Evolutionary conservation across 2,797 vertebrate genomes (phyloP), one percentile per base, ranked within the genome.

Genomic region (Notolepis coatsorum): DNA sequence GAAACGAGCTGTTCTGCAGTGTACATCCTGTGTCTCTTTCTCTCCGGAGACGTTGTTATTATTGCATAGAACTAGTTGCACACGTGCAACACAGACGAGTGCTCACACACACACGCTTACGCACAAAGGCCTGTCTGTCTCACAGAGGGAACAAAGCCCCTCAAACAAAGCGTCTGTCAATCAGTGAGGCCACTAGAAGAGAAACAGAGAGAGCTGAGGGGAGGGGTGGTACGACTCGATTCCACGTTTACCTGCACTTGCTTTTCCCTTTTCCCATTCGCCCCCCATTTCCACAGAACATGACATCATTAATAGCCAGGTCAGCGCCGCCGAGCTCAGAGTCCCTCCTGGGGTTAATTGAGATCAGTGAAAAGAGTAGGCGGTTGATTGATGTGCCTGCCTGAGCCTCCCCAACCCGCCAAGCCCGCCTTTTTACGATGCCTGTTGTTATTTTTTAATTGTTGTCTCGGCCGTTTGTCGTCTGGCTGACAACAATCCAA

Each of bases 391-490:
- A 76, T 62, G n/a, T 62, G 74, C 6, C 61, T 15, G 0, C 20
- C 2, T 21, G 65, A 18, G 47, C 10, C 10, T 0, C n/a, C 48
- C 56, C 15, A 12, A 28, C 0, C n/a, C 48, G 59, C 15, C 12
- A 28, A 42, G 63, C 54, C 57, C 37, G n/a, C n/a, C 18, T 76
- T 64, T 75, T 30, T 52, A 61, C 6, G 4, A 45, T 24, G 33
- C 30, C 62, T 24, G 47, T 81, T 87, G 86, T 85, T 86, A 70
- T 1, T 38, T 56, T 76, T 84, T 88, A 88, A 88, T 88, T 87
- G 82, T 85, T 77, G 77, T 64, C 75, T 54, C 0, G 43, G 70
- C 70, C 65, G 55, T 86, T 80, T 74, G 79, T 82, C 61, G 4
- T 67, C 45, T 10, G n/a, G 20, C 51, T 63, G 61, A 54, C 61